These are phyloP conservation scores for Danionella cerebrum DNA, from an alignment of 2,113 vertebrate species.

Conservation along the genomic window DNA sequence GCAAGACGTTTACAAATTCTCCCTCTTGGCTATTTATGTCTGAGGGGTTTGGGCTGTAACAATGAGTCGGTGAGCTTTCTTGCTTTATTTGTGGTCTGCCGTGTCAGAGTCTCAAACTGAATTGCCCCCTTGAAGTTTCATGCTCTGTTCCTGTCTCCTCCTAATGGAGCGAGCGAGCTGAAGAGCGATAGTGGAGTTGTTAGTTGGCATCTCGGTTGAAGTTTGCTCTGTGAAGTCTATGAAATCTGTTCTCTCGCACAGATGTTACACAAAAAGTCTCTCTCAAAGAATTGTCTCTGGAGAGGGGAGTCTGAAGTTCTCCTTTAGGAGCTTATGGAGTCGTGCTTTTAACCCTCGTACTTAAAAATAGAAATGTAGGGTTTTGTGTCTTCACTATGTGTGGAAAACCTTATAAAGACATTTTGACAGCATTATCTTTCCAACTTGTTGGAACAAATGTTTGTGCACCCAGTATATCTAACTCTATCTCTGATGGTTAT, in stretches of 20 bases:
- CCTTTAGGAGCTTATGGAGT: conserved; percentile 9
- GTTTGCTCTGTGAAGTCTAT: conserved; percentile 8
- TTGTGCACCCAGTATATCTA: neutral
- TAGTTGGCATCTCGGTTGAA: conserved; percentile 13
- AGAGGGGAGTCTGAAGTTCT: conserved; percentile 13
- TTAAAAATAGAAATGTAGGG: conserved; percentile 15
- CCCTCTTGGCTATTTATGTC: conserved; percentile 22
- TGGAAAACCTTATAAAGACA: neutral
- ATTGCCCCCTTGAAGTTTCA: conserved; percentile 24
- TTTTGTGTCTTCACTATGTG: neutral
- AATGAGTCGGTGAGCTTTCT: conserved; percentile 12
- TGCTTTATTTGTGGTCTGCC: conserved; percentile 27
- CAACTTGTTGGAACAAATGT: conserved; percentile 2
- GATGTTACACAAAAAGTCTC: conserved; percentile 18
- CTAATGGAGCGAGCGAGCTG: conserved; percentile 2
- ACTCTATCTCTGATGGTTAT: no score
- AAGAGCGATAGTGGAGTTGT: neutral
- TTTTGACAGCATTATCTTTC: neutral
- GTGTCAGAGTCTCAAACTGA: conserved; percentile 24
- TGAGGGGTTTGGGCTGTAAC: conserved; percentile 13
- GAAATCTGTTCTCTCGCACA: conserved; percentile 11
- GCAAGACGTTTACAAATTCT: conserved; percentile 16
- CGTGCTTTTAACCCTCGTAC: conserved; percentile 9
- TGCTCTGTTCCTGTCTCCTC: conserved; percentile 1
- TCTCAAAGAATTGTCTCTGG: conserved; percentile 18